Evolutionary conservation across 2,888 invertebrate species (phyloP).

Genomic region (Thymelicus sylvestris): DNA sequence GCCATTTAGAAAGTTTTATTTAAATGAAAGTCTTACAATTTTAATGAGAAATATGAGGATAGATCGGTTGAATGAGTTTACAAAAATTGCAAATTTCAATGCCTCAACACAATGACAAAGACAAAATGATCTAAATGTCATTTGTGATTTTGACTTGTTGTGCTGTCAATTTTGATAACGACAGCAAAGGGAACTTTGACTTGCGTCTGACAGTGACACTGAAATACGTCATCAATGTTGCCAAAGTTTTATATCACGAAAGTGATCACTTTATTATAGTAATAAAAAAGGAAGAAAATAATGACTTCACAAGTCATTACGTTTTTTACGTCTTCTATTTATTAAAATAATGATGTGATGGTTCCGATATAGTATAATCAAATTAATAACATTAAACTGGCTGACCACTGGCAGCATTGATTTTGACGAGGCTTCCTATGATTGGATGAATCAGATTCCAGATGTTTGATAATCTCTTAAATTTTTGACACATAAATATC

Average conservation of each 20-base stretch:
- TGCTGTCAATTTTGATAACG: too few relatives aligned
- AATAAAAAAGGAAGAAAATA: too few relatives aligned
- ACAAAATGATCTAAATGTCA: not conserved
- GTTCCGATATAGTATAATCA: too few relatives aligned
- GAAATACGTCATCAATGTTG: not conserved
- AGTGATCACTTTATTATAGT: too few relatives aligned
- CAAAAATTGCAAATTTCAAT: slow-evolving; percentile 24
- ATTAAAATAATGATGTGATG: too few relatives aligned
- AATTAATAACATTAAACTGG: not conserved
- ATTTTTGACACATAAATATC: not conserved
- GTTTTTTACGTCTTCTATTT: too few relatives aligned
- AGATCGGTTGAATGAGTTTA: slow-evolving; percentile 18
- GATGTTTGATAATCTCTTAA: not conserved
- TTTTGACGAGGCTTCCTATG: slow-evolving; percentile 52
- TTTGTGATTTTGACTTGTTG: too few relatives aligned
- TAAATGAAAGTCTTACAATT: slow-evolving; percentile 20
- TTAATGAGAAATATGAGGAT: slow-evolving; percentile 35
- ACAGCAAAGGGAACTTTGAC: too few relatives aligned
- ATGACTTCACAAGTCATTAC: too few relatives aligned
- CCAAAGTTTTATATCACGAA: too few relatives aligned
- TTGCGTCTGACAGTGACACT: not conserved
- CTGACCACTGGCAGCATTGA: slow-evolving; percentile 32
- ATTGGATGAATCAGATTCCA: slow-evolving; percentile 49
- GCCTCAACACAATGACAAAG: slow-evolving; percentile 25
- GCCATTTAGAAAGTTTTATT: slow-evolving; percentile 82